Evolutionary conservation across 2,797 vertebrate species (phyloP).

Genomic region (Apogon talboti): DNA sequence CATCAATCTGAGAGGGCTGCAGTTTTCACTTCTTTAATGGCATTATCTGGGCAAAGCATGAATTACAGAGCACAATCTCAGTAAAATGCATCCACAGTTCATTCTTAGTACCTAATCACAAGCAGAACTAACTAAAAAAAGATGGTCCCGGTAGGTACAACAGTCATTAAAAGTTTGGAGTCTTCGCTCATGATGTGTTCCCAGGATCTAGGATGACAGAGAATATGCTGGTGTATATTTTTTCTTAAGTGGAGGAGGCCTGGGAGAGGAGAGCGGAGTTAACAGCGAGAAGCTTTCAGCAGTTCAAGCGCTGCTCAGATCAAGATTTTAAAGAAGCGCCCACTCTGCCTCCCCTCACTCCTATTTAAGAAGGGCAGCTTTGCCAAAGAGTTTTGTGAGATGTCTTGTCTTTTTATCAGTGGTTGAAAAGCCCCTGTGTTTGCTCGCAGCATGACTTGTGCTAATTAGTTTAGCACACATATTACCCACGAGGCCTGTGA

Average conservation of each 20-base stretch:
- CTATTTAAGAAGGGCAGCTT: constrained; percentile 56
- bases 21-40: constrained; percentile 14
- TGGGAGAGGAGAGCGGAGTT: constrained; percentile 24
- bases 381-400: constrained; percentile 58
- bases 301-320: constrained; percentile 68
- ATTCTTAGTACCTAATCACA: constrained; percentile 38
- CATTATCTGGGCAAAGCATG: constrained; percentile 6
- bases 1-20: constrained; percentile 4
- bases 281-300: constrained; percentile 49
- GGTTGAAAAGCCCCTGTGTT: constrained; percentile 71
- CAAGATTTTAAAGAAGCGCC: constrained; percentile 54
- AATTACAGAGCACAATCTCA: constrained; percentile 19
- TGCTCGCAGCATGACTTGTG: constrained; percentile 73
- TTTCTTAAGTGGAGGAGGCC: constrained; percentile 28
- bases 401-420: constrained; percentile 75
- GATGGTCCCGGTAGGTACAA: constrained; percentile 10
- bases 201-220: constrained; percentile 48
- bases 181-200: constrained; percentile 25
- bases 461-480: constrained; percentile 82
- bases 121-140: constrained; percentile 23
- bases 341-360: constrained; percentile 36
- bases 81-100: constrained; percentile 37
- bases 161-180: constrained; percentile 69
- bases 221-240: constrained; percentile 29
- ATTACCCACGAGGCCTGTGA: constrained; percentile 75